Conservation (phyloP, 1,140 invertebrate genomes). For the Plodia interpunctella region DNA sequence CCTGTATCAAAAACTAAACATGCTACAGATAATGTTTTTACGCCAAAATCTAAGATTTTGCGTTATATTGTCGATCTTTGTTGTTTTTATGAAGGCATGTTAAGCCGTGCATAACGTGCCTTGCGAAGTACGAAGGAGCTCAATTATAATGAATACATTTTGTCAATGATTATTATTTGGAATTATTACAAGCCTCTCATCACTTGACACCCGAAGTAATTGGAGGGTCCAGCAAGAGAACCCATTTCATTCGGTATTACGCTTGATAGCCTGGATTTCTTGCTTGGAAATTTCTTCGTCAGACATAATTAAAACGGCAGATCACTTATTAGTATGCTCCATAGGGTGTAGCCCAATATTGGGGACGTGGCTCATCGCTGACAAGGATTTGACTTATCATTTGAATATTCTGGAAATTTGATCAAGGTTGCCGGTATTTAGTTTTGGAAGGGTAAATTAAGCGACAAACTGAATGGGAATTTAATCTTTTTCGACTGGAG, state of each 20-base stretch:
- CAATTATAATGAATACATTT: background rate
- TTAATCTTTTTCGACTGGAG: background rate
- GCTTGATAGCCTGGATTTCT: slow-evolving; percentile 60
- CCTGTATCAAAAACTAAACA: too few relatives aligned
- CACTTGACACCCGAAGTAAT: slow-evolving; percentile 30
- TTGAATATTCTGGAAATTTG: slow-evolving; percentile 7
- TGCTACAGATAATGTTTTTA: too few relatives aligned
- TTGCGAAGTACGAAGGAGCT: background rate
- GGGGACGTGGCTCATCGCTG: slow-evolving; percentile 27
- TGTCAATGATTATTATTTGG: background rate
- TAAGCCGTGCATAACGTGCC: too few relatives aligned
- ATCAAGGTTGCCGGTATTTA: background rate
- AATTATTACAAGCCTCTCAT: background rate
- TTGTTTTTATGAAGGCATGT: too few relatives aligned
- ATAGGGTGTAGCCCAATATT: slow-evolving; percentile 40
- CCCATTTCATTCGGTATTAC: slow-evolving; percentile 72
- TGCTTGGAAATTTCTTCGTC: slow-evolving; percentile 65
- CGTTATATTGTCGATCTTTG: too few relatives aligned
- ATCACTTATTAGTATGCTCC: slow-evolving; percentile 52
- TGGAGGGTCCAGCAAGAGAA: slow-evolving; percentile 45
- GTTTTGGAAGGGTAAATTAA: background rate
- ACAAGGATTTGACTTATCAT: slow-evolving; percentile 25
- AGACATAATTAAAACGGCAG: slow-evolving; percentile 62
- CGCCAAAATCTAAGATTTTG: too few relatives aligned
- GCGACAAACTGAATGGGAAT: background rate